These are phyloP conservation scores for Zelleria hepariella DNA, from an alignment of 2,888 invertebrate genomes.

Conservation along the genomic window DNA sequence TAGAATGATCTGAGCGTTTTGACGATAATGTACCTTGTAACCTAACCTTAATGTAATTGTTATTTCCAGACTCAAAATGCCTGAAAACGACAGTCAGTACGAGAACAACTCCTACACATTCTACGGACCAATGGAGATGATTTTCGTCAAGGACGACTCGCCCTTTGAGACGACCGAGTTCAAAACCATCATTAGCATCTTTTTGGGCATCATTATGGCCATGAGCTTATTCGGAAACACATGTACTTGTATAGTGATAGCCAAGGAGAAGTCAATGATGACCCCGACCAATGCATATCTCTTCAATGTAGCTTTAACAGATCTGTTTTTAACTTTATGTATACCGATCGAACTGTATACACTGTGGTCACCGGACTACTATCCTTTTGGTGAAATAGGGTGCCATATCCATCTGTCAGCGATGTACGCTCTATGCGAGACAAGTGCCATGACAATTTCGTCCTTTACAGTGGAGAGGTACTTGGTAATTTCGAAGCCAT, in stretches of 20 bases:
- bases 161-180: slow-evolving; percentile 66
- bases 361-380: slow-evolving; percentile 81
- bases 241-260: slow-evolving; percentile 83
- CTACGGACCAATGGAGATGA: slow-evolving; percentile 46
- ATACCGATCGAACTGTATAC: slow-evolving; percentile 85
- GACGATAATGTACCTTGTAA: too few species aligned
- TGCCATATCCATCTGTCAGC: slow-evolving; percentile 82
- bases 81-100: not conserved
- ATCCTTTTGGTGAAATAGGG: slow-evolving; percentile 82
- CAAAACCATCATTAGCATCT: slow-evolving; percentile 56
- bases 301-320: slow-evolving; percentile 83
- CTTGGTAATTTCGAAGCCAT: slow-evolving; percentile 87
- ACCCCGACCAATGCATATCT: slow-evolving; percentile 88
- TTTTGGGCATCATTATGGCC: slow-evolving; percentile 76
- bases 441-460: slow-evolving; percentile 86
- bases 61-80: not conserved
- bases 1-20: not conserved
- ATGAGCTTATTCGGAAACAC: slow-evolving; percentile 81
- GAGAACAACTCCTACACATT: slow-evolving; percentile 37
- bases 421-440: slow-evolving; percentile 85
- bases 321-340: slow-evolving; percentile 78
- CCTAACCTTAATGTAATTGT: not conserved
- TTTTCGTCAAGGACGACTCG: slow-evolving; percentile 31
- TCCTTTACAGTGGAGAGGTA: slow-evolving; percentile 92
- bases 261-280: slow-evolving; percentile 81